phyloP scores from a whole-genome alignment of 2,113 vertebrate species.

The Crotalus horridus region DNA sequence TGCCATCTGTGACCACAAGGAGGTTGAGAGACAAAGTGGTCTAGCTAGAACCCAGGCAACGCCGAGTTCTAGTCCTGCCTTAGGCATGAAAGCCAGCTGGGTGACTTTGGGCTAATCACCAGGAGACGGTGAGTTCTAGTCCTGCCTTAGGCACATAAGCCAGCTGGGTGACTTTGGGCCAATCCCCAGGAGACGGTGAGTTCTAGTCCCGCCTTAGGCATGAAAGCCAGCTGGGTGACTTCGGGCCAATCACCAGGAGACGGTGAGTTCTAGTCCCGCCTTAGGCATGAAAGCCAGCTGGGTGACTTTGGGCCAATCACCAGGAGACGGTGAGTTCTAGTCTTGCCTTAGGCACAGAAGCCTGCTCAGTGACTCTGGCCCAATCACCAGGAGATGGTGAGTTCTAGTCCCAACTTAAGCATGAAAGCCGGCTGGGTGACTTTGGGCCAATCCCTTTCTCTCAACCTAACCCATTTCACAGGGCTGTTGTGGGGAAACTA shows the following conservation, averaged over 20 bases:
- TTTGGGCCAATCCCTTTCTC: neutral
- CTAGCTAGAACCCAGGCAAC: neutral
- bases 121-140: neutral
- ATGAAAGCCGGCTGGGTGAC: no score
- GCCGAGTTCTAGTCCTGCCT: neutral
- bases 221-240: no score
- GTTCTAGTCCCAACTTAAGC: no score
- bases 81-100: neutral
- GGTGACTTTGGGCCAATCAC: neutral
- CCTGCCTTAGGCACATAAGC: no score
- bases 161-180: no score
- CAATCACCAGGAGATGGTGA: no score
- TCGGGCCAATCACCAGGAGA: no score
- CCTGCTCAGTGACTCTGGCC: no score
- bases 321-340: neutral
- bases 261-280: no score
- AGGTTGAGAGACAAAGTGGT: neutral
- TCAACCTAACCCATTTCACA: neutral
- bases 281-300: fast-evolving
- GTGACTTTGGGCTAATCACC: neutral
- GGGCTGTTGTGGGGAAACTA: neutral
- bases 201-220: neutral
- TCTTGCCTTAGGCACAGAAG: no score
- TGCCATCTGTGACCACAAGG: constrained; percentile 69
- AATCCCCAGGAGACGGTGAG: neutral